phyloP scores from a whole-genome alignment of 2,888 invertebrate species.

The Drosophila stalkeri region DNA sequence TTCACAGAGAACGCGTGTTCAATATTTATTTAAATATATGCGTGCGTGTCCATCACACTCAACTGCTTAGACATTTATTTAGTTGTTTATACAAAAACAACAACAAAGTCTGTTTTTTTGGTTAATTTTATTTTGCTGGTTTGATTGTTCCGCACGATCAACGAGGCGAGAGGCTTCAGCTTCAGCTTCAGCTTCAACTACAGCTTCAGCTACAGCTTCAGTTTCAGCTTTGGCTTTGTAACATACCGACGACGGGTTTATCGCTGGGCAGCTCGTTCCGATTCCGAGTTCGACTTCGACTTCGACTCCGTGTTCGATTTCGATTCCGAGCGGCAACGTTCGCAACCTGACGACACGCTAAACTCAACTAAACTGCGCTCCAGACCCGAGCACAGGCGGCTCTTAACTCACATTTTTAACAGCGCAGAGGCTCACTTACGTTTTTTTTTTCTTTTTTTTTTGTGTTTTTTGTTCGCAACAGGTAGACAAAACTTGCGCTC shows the following conservation, averaged over 20 bases:
- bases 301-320: slow-evolving; percentile 32
- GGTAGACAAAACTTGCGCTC: slow-evolving; percentile 47
- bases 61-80: slow-evolving; percentile 46
- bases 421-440: slow-evolving; percentile 13
- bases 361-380: slow-evolving; percentile 82
- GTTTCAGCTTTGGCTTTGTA: slow-evolving; percentile 45
- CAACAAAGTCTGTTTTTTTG: slow-evolving; percentile 43
- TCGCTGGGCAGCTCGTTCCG: slow-evolving; percentile 51
- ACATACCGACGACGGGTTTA: slow-evolving; percentile 80
- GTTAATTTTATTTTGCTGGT: slow-evolving; percentile 34
- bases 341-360: slow-evolving; percentile 76
- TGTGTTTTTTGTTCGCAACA: slow-evolving; percentile 39
- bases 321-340: slow-evolving; percentile 38
- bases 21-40: slow-evolving; percentile 19
- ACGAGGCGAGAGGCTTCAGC: slow-evolving; percentile 55
- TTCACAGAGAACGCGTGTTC: slow-evolving; percentile 34
- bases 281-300: slow-evolving; percentile 49
- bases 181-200: slow-evolving; percentile 26
- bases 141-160: slow-evolving; percentile 76
- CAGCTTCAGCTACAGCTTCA: slow-evolving; percentile 19
- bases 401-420: slow-evolving; percentile 77
- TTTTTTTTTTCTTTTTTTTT: slow-evolving; percentile 5
- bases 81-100: slow-evolving; percentile 51
- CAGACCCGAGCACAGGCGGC: slow-evolving; percentile 61
- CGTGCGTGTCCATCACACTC: slow-evolving; percentile 44